phyloP scores from a whole-genome alignment of 1,140 invertebrate species.

The Fopius arisanus region DNA sequence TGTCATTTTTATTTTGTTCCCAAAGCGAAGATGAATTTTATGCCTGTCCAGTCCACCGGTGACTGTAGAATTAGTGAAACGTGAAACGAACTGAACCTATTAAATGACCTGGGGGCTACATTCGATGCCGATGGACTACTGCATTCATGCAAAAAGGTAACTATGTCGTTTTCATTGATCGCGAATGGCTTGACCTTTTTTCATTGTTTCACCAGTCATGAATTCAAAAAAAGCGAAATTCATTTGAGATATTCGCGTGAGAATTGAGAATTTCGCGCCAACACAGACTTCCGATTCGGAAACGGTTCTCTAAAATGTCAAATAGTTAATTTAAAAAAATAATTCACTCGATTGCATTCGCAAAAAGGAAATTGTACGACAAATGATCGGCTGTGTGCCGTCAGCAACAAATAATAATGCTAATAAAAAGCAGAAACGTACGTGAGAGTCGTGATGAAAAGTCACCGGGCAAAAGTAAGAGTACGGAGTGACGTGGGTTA shows the following conservation, averaged over 20 bases:
- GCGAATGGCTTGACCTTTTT: not conserved
- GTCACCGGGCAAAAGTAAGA: not conserved
- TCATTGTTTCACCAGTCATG: too few relatives aligned
- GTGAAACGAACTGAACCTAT: constrained; percentile 34
- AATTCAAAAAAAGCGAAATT: too few relatives aligned
- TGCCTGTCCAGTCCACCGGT: constrained; percentile 12
- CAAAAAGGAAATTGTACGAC: too few relatives aligned
- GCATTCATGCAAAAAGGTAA: not conserved
- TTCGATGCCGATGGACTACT: not conserved
- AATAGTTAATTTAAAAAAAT: too few relatives aligned
- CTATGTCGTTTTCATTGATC: not conserved
- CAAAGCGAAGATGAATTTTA: constrained; percentile 33
- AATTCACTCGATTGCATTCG: too few relatives aligned
- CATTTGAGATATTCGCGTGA: too few relatives aligned
- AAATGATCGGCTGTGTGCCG: not conserved
- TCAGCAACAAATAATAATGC: not conserved
- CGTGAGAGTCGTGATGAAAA: not conserved
- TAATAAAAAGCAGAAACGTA: not conserved
- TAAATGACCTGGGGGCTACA: constrained; percentile 14
- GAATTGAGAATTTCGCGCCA: too few relatives aligned
- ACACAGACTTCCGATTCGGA: too few relatives aligned
- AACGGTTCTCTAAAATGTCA: too few relatives aligned
- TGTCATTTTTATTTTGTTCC: constrained; percentile 11
- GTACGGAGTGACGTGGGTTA: not conserved
- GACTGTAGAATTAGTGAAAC: constrained; percentile 32